phyloP scores from a whole-genome alignment of 1,140 invertebrate species.

The Pteromalus puparum region DNA sequence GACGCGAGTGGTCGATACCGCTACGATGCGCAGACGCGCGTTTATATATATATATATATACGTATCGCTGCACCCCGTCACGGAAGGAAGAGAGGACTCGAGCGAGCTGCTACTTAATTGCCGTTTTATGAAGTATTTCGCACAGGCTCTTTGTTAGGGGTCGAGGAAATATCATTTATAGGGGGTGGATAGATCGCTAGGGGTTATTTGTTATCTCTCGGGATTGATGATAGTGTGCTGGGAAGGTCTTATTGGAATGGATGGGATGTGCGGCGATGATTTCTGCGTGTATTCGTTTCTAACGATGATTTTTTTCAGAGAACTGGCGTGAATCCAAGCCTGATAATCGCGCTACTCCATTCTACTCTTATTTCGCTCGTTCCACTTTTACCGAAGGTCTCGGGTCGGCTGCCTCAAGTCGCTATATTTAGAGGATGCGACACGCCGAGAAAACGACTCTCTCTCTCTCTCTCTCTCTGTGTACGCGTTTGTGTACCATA shows the following conservation, averaged over 20 bases:
- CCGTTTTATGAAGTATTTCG: constrained; percentile 20
- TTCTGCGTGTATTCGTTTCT: too few species aligned
- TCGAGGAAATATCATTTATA: neutral
- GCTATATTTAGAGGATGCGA: constrained; percentile 52
- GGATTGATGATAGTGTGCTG: neutral
- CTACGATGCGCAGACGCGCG: neutral
- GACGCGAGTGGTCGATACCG: constrained; percentile 48
- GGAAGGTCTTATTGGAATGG: too few species aligned
- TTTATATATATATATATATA: neutral
- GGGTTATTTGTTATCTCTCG: neutral
- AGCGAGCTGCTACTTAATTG: constrained; percentile 47
- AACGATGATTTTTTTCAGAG: too few species aligned
- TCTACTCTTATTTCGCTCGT: constrained; percentile 63
- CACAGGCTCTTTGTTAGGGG: neutral
- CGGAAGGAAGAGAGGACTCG: constrained; percentile 47
- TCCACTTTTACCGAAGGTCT: constrained; percentile 64
- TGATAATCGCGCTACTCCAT: constrained; percentile 55
- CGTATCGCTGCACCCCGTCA: neutral
- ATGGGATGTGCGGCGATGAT: too few species aligned
- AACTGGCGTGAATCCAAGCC: constrained; percentile 59
- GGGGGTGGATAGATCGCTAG: neutral
- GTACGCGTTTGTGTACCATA: neutral
- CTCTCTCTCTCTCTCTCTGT: too few species aligned
- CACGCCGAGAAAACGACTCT: neutral
- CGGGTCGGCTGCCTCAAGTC: constrained; percentile 28